Evolutionary conservation across 2,888 invertebrate species (phyloP).

Genomic region (Agrochola circellaris): DNA sequence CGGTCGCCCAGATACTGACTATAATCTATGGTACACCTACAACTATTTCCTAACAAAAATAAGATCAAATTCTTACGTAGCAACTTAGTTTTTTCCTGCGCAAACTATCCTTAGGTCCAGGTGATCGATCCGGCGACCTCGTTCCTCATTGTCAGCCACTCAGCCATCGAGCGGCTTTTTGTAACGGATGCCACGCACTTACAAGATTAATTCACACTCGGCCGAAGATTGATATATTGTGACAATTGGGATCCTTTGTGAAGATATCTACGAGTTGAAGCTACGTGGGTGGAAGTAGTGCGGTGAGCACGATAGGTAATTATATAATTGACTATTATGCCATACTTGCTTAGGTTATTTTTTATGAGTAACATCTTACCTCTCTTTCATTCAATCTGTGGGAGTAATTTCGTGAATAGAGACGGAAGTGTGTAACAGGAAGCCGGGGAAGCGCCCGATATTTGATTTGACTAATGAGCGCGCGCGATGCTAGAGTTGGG

Average conservation of each 20-base stretch:
- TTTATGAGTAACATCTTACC: no score
- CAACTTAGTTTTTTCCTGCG: constrained; percentile 13
- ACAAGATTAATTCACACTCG: constrained; percentile 74
- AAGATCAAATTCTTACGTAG: neutral
- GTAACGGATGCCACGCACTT: constrained; percentile 68
- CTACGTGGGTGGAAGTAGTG: constrained; percentile 30
- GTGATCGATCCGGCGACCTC: constrained; percentile 74
- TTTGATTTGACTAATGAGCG: no score
- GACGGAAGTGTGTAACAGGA: no score
- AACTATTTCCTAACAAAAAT: neutral
- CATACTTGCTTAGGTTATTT: no score
- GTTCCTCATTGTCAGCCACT: constrained; percentile 69
- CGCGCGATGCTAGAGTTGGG: no score
- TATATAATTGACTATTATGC: neutral
- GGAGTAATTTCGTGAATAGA: no score
- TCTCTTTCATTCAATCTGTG: no score
- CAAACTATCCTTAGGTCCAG: constrained; percentile 62
- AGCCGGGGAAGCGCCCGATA: no score
- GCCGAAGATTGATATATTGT: constrained; percentile 68
- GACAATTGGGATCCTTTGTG: constrained; percentile 41
- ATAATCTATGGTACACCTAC: no score
- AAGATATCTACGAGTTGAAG: neutral
- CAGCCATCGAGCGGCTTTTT: constrained; percentile 68
- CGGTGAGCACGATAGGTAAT: neutral
- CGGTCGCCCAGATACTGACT: no score